Conservation (phyloP, 2,113 vertebrate genomes). For the Ursus arctos region DNA sequence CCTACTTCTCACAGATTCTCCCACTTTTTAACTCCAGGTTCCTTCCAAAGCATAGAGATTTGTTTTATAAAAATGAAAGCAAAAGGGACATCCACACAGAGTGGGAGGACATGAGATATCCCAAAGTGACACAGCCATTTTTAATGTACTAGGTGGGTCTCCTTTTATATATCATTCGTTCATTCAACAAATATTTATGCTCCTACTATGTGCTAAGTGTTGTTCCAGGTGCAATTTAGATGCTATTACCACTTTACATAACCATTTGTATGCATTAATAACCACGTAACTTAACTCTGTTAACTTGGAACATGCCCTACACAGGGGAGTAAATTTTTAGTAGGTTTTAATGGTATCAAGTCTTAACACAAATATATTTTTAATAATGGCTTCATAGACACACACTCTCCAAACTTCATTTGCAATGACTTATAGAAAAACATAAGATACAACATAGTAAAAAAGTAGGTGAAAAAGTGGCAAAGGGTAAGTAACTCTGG, state of each 20-base stretch:
- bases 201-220: neutral
- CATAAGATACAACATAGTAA: neutral
- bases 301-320: neutral
- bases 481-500: neutral
- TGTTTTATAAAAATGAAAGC: slow-evolving; percentile 50
- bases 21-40: neutral
- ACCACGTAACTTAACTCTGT: neutral
- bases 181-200: slow-evolving; percentile 11
- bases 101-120: neutral
- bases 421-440: slow-evolving; percentile 31
- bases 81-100: neutral
- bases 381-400: slow-evolving; percentile 6
- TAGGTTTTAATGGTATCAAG: slow-evolving; percentile 20
- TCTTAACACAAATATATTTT: slow-evolving; percentile 4
- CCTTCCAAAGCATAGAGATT: slow-evolving; percentile 38
- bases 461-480: neutral
- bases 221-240: neutral
- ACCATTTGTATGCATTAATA: neutral
- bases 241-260: slow-evolving; percentile 7
- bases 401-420: neutral
- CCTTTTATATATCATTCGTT: slow-evolving; percentile 27
- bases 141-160: neutral
- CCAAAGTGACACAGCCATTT: slow-evolving; percentile 15
- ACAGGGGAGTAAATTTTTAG: neutral
- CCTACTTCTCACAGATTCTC: neutral